Base-by-base conservation (phyloP, 2,888 invertebrate genomes). In the Hyposoter dolosus region DNA sequence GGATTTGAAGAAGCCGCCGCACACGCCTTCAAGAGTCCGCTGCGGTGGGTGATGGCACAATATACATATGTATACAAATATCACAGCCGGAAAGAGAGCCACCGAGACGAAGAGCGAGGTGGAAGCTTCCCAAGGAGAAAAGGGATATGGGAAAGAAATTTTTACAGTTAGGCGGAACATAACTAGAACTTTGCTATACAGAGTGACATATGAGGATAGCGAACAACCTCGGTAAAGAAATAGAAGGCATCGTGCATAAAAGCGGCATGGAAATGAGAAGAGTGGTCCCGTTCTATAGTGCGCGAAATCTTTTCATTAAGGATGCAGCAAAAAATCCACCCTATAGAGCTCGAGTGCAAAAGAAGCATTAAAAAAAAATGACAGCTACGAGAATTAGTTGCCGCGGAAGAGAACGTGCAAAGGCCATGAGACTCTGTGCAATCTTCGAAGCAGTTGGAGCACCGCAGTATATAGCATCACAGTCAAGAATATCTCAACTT, bases 1-100 rank as follows among this genome's bases (percentile, higher is more conserved):
- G 91, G 88, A 91, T 91, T 89, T 90, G 90, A 91, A 91, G 89
- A 90, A 91, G 89, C 82, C 76, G 77, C 77, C 77, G 75, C 76
- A 80, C 78, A 77, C 75, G 80, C 81, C 83, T 84, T 84, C 69
- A 86, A 83, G 82, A 82, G 84, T 75, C 78, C 63, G 75, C 63
- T 65, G 86, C 56, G 43, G 82, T 83, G 43, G 76, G 79, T 75
- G 69, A 75, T 47, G 56, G 40, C 56, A 75, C 35, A 83, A 65
- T 60, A 75, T 56, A 75, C 32, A 75, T 28, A 28, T 63, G 5
- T 23, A 63, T 63, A 40, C 43, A 28, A 60, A 65, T 32, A n/a
- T 43, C 40, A 60, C n/a, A 43, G 47, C 40, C 15, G 50, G 75
- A 81, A 50, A 45, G 63, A 75, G 56, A 53, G 65, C 76, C 47